Conservation (phyloP, 2,888 invertebrate genomes). For the Oscheius sp. region DNA sequence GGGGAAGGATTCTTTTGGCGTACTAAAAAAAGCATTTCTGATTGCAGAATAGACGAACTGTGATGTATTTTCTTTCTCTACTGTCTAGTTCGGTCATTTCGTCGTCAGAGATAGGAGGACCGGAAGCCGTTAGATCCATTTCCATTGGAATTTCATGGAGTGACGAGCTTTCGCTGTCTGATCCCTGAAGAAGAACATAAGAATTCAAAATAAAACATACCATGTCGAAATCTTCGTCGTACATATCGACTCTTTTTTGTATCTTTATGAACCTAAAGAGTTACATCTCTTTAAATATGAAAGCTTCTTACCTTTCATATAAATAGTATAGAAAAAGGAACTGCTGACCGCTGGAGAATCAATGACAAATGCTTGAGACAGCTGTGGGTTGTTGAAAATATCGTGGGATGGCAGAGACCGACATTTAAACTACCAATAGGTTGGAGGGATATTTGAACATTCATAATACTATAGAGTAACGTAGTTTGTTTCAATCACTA, state of each 20-base stretch:
- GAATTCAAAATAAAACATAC: no score
- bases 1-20: slow-evolving; percentile 67
- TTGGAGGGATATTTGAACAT: background rate
- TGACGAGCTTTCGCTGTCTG: slow-evolving; percentile 50
- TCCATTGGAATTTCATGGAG: slow-evolving; percentile 64
- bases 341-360: slow-evolving; percentile 16
- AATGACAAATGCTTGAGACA: slow-evolving; percentile 26
- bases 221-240: slow-evolving; percentile 32
- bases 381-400: slow-evolving; percentile 28
- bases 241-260: slow-evolving; percentile 13
- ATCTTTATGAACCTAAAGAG: background rate
- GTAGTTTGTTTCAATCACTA: background rate
- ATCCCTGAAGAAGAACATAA: no score
- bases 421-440: slow-evolving; percentile 11
- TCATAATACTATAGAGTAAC: background rate
- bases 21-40: slow-evolving; percentile 41
- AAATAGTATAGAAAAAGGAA: slow-evolving; percentile 1
- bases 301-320: no score
- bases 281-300: background rate
- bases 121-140: slow-evolving; percentile 60
- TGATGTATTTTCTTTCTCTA: slow-evolving; percentile 47
- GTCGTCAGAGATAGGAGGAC: slow-evolving; percentile 60
- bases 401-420: background rate
- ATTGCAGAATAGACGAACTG: slow-evolving; percentile 27
- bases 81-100: slow-evolving; percentile 51